These are phyloP conservation scores for Epinephelus malabaricus DNA, from an alignment of 2,797 vertebrate species.

Conservation along the genomic window DNA sequence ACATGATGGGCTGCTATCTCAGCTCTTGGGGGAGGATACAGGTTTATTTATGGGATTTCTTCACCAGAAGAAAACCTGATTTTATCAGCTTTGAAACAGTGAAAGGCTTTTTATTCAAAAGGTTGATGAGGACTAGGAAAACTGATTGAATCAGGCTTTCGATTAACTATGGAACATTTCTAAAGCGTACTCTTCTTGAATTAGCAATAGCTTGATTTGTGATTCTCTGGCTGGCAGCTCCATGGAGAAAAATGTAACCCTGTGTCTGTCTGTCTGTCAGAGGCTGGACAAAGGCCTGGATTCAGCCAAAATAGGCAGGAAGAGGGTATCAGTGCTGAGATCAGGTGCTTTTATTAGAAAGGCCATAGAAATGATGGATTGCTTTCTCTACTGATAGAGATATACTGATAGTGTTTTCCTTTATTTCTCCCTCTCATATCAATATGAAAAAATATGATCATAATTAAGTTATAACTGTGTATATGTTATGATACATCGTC, in stretches of 20 bases:
- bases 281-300: slow-evolving; percentile 48
- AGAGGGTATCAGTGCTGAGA: slow-evolving; percentile 46
- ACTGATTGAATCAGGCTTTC: not conserved
- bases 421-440: not conserved
- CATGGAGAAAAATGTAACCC: slow-evolving; percentile 15
- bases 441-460: not conserved
- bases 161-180: not conserved
- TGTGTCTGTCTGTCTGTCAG: slow-evolving; percentile 8
- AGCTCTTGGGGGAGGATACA: not conserved
- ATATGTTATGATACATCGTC: not conserved
- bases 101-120: not conserved
- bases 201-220: slow-evolving; percentile 3
- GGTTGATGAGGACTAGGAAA: not conserved
- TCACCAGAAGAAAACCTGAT: slow-evolving; percentile 6
- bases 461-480: not conserved
- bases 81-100: slow-evolving; percentile 3
- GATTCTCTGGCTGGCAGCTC: not conserved
- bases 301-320: slow-evolving; percentile 50
- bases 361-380: slow-evolving; percentile 32
- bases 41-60: slow-evolving; percentile 24
- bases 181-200: not conserved
- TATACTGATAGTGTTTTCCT: not conserved
- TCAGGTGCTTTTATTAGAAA: slow-evolving; percentile 68
- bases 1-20: slow-evolving; percentile 20
- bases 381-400: slow-evolving; percentile 16